These are phyloP conservation scores for Sebastes reedi DNA, from an alignment of 2,797 vertebrate species.

Conservation along the genomic window DNA sequence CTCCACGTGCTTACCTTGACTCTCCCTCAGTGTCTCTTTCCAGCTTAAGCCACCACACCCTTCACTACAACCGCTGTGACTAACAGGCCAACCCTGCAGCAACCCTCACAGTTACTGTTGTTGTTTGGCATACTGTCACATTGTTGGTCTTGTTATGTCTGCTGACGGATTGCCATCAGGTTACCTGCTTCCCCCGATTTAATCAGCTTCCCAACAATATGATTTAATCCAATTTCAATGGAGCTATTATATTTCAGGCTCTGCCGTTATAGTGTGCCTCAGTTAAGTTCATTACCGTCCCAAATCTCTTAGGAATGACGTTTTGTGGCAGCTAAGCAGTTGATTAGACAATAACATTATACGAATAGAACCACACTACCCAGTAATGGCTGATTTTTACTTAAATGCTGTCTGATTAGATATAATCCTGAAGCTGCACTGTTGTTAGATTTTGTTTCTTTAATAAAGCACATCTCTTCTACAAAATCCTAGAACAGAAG, in stretches of 20 bases:
- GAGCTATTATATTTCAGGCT: slow-evolving; percentile 38
- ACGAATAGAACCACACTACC: neutral
- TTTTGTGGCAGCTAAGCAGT: slow-evolving; percentile 25
- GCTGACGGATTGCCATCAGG: slow-evolving; percentile 16
- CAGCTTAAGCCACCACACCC: slow-evolving; percentile 19
- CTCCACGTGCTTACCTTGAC: slow-evolving; percentile 16
- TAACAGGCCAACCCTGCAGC: neutral
- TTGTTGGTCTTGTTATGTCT: slow-evolving; percentile 16
- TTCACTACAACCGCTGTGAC: slow-evolving; percentile 2
- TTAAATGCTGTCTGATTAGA: neutral
- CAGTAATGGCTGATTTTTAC: neutral
- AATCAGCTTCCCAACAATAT: slow-evolving; percentile 40
- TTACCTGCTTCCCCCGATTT: slow-evolving; percentile 18
- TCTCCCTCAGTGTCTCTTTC: slow-evolving; percentile 19
- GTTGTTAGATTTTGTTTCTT: neutral
- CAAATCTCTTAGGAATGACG: slow-evolving; percentile 31
- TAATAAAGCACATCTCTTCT: neutral
- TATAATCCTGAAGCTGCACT: neutral
- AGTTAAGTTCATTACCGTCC: slow-evolving; percentile 28
- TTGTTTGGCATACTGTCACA: slow-evolving; percentile 11
- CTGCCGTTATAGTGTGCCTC: slow-evolving; percentile 17
- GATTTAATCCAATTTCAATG: slow-evolving; percentile 40
- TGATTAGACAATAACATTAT: slow-evolving; percentile 28
- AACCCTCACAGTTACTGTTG: neutral
- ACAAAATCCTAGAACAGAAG: neutral